These are phyloP conservation scores for Rhynchopsitta pachyrhyncha DNA, from an alignment of 2,113 vertebrate genomes.

Conservation along the genomic window DNA sequence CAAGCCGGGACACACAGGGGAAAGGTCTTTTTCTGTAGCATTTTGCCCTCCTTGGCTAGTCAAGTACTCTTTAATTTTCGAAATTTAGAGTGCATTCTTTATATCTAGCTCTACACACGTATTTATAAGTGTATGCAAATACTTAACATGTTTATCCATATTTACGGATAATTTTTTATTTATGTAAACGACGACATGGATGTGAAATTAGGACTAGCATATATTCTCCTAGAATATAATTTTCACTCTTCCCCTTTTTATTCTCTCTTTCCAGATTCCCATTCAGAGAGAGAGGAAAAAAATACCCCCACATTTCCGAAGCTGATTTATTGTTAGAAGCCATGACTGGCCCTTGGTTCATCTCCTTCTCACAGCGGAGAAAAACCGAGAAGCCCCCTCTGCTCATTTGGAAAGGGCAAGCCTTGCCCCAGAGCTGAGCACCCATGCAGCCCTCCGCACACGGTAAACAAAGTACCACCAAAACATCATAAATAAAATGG, in stretches of 20 bases:
- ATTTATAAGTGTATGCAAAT: not conserved
- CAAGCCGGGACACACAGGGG: slow-evolving; percentile 66
- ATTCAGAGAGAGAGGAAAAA: not conserved
- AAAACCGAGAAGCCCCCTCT: not conserved
- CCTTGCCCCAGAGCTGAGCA: not conserved
- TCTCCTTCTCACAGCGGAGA: not conserved
- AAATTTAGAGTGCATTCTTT: not conserved
- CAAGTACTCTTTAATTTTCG: not conserved
- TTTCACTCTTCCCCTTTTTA: not conserved
- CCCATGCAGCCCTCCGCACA: not conserved
- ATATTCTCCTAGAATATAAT: not conserved
- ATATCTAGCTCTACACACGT: not conserved
- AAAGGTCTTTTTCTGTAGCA: slow-evolving; percentile 75
- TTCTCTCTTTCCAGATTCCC: not conserved
- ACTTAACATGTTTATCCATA: not conserved
- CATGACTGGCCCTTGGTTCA: not conserved
- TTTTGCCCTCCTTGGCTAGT: slow-evolving; percentile 69
- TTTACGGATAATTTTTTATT: not conserved
- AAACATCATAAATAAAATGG: slow-evolving; percentile 79
- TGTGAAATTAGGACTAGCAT: not conserved
- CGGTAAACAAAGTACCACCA: slow-evolving; percentile 65
- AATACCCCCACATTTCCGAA: not conserved
- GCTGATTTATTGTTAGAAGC: slow-evolving; percentile 11
- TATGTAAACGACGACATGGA: not conserved
- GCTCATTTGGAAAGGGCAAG: slow-evolving; percentile 3